Evolutionary conservation across 2,888 invertebrate species (phyloP).

Genomic region (Limnephilus auricula): DNA sequence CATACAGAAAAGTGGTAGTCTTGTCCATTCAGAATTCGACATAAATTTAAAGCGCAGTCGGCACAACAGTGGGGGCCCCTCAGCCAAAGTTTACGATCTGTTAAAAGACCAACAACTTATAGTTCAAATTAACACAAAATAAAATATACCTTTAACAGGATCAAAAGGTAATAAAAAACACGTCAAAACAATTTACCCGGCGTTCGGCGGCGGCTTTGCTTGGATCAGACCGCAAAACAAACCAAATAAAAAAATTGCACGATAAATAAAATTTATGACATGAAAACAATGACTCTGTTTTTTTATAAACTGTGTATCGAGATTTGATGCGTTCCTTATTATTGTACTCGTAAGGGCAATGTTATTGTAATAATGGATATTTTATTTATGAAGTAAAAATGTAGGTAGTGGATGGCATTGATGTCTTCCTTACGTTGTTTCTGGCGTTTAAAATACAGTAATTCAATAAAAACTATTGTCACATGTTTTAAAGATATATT

Average conservation of each 20-base stretch:
- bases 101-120: constrained; percentile 78
- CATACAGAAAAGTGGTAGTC: constrained; percentile 32
- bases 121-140: constrained; percentile 79
- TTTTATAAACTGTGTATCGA: constrained; percentile 68
- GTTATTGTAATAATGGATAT: constrained; percentile 57
- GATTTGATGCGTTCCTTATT: constrained; percentile 66
- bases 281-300: constrained; percentile 73
- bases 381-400: constrained; percentile 65
- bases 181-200: constrained; percentile 78
- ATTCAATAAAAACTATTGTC: constrained; percentile 23
- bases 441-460: constrained; percentile 42
- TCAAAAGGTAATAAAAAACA: constrained; percentile 74
- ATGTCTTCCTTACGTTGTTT: constrained; percentile 23
- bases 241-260: constrained; percentile 77
- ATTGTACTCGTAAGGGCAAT: constrained; percentile 38
- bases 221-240: constrained; percentile 75
- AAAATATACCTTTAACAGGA: constrained; percentile 69
- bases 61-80: constrained; percentile 58
- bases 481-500: constrained; percentile 30
- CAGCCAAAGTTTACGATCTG: constrained; percentile 76
- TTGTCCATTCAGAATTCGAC: constrained; percentile 43
- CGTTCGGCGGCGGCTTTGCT: constrained; percentile 67
- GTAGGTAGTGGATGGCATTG: constrained; percentile 56
- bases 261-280: constrained; percentile 77
- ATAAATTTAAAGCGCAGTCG: constrained; percentile 48